Evolutionary conservation across 2,888 invertebrate genomes (phyloP).

Genomic region (Trachelus iudaicus): DNA sequence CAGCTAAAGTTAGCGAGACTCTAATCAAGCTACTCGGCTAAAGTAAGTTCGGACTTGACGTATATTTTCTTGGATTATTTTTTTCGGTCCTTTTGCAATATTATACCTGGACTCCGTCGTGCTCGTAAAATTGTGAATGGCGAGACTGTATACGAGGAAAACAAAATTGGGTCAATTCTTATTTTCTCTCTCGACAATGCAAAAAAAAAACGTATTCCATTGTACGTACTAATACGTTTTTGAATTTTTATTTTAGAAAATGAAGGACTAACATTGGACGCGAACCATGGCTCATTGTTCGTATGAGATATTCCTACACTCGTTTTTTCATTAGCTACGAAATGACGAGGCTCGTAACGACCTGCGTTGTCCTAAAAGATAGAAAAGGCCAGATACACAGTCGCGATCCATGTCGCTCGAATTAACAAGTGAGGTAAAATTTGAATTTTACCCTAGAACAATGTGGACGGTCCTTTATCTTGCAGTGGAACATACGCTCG

Average conservation of each 20-base stretch:
- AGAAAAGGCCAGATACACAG: neutral
- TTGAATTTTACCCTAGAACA: neutral
- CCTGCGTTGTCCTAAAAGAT: neutral
- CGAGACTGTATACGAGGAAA: neutral
- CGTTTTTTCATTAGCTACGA: neutral
- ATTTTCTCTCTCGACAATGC: neutral
- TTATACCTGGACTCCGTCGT: neutral
- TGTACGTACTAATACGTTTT: neutral
- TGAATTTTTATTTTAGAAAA: neutral
- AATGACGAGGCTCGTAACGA: neutral
- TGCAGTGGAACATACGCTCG: neutral
- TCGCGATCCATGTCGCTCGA: neutral
- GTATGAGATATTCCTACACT: neutral
- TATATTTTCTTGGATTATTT: neutral
- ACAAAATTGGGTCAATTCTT: neutral
- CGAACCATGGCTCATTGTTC: neutral
- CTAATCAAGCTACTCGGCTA: neutral
- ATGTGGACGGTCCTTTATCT: neutral
- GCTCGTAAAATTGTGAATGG: neutral
- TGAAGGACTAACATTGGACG: neutral
- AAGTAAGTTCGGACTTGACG: neutral
- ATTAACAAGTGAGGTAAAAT: neutral
- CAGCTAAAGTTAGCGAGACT: neutral
- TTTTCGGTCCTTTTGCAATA: neutral
- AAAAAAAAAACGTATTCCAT: neutral